A percentile compares a stretch with the other conserved stretches of the same genome.
phyloP scores from a whole-genome alignment of 1,140 invertebrate genomes.

The Philopotamus ludificatus region DNA sequence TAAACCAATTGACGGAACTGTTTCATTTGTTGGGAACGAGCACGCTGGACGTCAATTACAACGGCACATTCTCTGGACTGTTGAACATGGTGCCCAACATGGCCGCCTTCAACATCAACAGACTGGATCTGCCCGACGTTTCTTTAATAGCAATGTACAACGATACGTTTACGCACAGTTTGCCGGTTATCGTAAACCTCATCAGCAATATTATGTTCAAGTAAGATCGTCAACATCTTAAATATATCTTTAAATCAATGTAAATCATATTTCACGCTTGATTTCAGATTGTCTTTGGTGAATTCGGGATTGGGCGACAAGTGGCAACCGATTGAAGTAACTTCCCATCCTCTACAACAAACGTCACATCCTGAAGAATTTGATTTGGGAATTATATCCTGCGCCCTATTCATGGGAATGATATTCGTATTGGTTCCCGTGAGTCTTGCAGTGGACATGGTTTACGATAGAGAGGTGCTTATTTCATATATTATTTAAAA shows the following conservation, averaged over 20 bases:
- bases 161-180: slow-evolving; percentile 74
- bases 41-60: slow-evolving; percentile 57
- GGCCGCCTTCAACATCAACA: slow-evolving; percentile 63
- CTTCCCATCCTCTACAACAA: slow-evolving; percentile 68
- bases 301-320: slow-evolving; percentile 39
- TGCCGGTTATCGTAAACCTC: slow-evolving; percentile 74
- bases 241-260: no score
- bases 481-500: slow-evolving; percentile 6
- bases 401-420: slow-evolving; percentile 74
- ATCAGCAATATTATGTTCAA: slow-evolving; percentile 71
- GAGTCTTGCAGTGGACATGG: slow-evolving; percentile 76
- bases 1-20: slow-evolving; percentile 48
- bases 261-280: neutral
- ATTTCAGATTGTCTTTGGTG: slow-evolving; percentile 44
- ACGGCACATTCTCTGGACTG: slow-evolving; percentile 65
- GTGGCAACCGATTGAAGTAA: slow-evolving; percentile 54
- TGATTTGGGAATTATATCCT: slow-evolving; percentile 68
- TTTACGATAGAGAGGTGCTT: slow-evolving; percentile 77
- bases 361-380: slow-evolving; percentile 68
- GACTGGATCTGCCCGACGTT: slow-evolving; percentile 54
- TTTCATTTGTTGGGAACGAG: slow-evolving; percentile 51
- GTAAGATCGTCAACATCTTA: no score
- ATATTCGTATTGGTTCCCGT: slow-evolving; percentile 75
- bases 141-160: slow-evolving; percentile 70
- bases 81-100: slow-evolving; percentile 62